Evolutionary conservation across 2,113 vertebrate genomes (phyloP).

Genomic region (Paramormyrops kingsleyae): DNA sequence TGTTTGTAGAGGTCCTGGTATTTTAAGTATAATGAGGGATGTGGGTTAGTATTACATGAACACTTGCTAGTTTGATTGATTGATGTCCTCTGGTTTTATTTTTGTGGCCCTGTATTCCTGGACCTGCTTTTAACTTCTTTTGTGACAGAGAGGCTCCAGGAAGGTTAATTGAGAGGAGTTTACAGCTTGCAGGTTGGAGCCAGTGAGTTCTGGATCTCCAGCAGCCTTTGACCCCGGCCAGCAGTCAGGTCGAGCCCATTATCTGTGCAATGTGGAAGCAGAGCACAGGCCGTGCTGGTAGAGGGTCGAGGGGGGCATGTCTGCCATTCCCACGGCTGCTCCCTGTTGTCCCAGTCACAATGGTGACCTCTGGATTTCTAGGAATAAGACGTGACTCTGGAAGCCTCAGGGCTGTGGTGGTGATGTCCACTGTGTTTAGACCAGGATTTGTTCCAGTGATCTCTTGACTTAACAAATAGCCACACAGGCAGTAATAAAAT

Average conservation of each 20-base stretch:
- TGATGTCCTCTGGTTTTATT: slow-evolving; percentile 11
- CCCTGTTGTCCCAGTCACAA: slow-evolving; percentile 52
- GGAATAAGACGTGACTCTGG: slow-evolving; percentile 44
- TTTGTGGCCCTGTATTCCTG: not conserved
- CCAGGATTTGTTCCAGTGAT: slow-evolving; percentile 14
- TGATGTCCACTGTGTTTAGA: not conserved
- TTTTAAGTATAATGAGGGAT: slow-evolving; percentile 8
- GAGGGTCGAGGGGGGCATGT: slow-evolving; percentile 50
- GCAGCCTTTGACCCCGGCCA: not conserved
- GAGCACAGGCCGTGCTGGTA: slow-evolving; percentile 40
- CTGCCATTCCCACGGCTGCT: slow-evolving; percentile 39
- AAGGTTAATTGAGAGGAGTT: slow-evolving; percentile 25
- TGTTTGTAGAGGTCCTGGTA: not conserved
- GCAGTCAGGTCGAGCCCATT: slow-evolving; percentile 38
- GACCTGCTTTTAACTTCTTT: not conserved
- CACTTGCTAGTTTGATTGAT: not conserved
- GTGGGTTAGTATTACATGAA: not conserved
- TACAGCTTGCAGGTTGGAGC: slow-evolving; percentile 18
- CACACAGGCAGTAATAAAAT: slow-evolving; percentile 5
- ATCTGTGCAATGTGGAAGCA: slow-evolving; percentile 44
- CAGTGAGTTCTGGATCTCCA: not conserved
- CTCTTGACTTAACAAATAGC: slow-evolving; percentile 19
- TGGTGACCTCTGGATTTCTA: slow-evolving; percentile 57
- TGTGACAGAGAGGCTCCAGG: not conserved
- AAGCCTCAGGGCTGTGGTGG: not conserved